Evolutionary conservation across 2,888 invertebrate species (phyloP).

Genomic region (Diarsia brunnea): DNA sequence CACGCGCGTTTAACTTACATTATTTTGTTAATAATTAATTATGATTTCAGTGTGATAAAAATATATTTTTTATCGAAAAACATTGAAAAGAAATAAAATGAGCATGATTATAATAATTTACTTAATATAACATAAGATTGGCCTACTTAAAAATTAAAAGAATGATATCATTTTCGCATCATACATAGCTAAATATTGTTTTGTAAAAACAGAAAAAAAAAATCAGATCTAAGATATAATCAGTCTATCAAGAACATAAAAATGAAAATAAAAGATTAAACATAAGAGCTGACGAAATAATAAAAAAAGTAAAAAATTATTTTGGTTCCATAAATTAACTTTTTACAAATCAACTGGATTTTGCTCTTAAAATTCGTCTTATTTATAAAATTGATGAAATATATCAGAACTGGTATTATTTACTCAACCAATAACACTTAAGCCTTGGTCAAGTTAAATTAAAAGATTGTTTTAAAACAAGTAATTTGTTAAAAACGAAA

Average conservation of each 20-base stretch:
- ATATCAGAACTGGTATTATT: not conserved
- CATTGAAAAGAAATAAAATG: constrained; percentile 4
- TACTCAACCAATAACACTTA: not conserved
- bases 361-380: not conserved
- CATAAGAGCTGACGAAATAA: constrained; percentile 5
- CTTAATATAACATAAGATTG: constrained; percentile 56
- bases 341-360: constrained; percentile 6
- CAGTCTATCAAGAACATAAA: constrained; percentile 61
- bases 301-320: not conserved
- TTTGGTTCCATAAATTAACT: not conserved
- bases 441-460: no score
- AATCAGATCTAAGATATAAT: constrained; percentile 63
- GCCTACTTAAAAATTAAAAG: constrained; percentile 68
- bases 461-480: not conserved
- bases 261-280: constrained; percentile 17
- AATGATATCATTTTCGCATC: constrained; percentile 14
- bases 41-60: constrained; percentile 14
- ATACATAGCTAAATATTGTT: not conserved
- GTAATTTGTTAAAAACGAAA: not conserved
- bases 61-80: not conserved
- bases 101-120: constrained; percentile 34
- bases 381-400: not conserved
- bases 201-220: constrained; percentile 31
- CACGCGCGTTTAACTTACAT: not conserved
- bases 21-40: not conserved